These are phyloP conservation scores for Hyperoplus immaculatus DNA, from an alignment of 2,797 vertebrate species.

Conservation along the genomic window DNA sequence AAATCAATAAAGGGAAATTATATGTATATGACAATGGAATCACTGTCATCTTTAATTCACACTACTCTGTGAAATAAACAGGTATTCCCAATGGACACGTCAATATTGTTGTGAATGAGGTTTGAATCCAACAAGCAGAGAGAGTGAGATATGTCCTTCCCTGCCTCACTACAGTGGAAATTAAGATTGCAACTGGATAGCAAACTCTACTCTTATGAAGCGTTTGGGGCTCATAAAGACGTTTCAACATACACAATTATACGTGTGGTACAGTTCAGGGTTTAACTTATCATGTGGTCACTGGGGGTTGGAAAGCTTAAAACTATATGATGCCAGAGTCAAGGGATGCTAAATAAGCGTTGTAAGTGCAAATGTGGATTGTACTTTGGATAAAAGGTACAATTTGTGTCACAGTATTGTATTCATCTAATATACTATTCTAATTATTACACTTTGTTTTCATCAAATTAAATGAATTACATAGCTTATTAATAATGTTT, in stretches of 20 bases:
- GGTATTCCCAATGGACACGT: conserved; percentile 3
- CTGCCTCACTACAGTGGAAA: background rate
- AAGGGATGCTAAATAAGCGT: no score
- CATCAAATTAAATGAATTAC: no score
- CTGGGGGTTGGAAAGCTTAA: background rate
- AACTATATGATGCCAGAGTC: no score
- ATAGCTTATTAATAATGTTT: no score
- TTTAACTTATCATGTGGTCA: background rate
- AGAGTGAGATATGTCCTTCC: background rate
- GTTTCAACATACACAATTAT: no score
- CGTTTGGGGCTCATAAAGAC: background rate
- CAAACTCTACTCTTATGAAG: conserved; percentile 1
- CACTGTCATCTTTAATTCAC: conserved; percentile 27
- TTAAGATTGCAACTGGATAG: conserved; percentile 7
- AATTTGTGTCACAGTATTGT: no score
- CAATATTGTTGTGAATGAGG: background rate
- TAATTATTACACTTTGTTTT: no score
- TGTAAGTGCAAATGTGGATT: no score
- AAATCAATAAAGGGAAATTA: conserved; percentile 33
- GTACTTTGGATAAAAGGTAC: no score
- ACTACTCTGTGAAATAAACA: background rate
- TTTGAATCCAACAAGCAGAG: conserved; percentile 12
- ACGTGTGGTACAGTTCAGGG: background rate
- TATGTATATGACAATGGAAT: conserved; percentile 25
- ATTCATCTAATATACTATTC: no score